Conservation (phyloP, 2,888 invertebrate species). For the Habrosyne pyritoides region DNA sequence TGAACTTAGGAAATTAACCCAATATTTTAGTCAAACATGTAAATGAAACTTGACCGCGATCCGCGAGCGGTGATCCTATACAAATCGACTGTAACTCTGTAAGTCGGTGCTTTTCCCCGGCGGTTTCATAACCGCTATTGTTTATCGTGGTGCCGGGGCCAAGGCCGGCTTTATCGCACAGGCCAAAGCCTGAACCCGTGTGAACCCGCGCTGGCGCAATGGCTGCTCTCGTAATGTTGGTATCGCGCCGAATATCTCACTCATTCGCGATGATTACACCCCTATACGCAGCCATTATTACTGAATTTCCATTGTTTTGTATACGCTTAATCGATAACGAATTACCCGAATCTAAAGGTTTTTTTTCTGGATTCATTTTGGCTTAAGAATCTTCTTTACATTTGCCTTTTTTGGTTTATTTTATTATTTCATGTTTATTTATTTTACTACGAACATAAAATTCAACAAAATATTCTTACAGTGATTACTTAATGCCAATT, state of each 20-base stretch:
- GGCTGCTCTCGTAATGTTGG: constrained; percentile 13
- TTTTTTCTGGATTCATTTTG: no score
- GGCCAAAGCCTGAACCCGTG: constrained; percentile 54
- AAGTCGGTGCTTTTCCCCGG: constrained; percentile 38
- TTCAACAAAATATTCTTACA: no score
- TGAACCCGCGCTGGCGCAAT: constrained; percentile 53
- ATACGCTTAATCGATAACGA: not conserved
- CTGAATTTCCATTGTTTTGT: not conserved
- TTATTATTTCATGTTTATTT: no score
- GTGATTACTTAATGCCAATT: no score
- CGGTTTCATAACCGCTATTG: constrained; percentile 63
- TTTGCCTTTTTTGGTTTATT: no score
- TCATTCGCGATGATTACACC: constrained; percentile 1
- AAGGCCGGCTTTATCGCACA: constrained; percentile 63
- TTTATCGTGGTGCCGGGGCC: constrained; percentile 61
- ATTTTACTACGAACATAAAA: no score
- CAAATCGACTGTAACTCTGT: constrained; percentile 9
- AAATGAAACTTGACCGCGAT: constrained; percentile 14
- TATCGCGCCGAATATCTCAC: constrained; percentile 5
- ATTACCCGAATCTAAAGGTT: not conserved
- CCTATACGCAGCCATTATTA: not conserved
- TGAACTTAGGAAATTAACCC: not conserved
- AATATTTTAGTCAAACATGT: not conserved
- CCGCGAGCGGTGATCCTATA: constrained; percentile 16
- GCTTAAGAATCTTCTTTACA: no score